Conservation (phyloP, 2,888 invertebrate species). For the Aspidiotus destructor region DNA sequence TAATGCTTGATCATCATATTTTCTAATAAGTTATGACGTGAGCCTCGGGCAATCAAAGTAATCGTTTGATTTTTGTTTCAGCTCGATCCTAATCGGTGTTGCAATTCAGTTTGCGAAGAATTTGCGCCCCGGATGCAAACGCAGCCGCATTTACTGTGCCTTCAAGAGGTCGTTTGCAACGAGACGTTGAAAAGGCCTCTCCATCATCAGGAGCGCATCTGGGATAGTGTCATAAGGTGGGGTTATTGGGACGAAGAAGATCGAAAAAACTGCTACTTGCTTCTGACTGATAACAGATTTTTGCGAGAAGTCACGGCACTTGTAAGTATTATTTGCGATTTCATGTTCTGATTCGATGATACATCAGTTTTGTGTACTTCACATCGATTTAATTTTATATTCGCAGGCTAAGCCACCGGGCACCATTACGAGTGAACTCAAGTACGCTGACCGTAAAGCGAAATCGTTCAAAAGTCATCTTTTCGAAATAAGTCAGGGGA, state of each 20-base stretch:
- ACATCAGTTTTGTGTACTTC: no score
- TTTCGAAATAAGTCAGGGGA: slow-evolving; percentile 71
- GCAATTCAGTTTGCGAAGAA: slow-evolving; percentile 64
- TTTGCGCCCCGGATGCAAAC: slow-evolving; percentile 54
- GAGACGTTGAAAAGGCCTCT: slow-evolving; percentile 64
- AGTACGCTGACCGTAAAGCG: slow-evolving; percentile 62
- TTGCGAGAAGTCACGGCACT: slow-evolving; percentile 42
- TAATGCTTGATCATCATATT: not conserved
- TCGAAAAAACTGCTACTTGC: slow-evolving; percentile 68
- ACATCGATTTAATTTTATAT: not conserved
- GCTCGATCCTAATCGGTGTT: slow-evolving; percentile 68
- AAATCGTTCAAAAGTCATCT: slow-evolving; percentile 65
- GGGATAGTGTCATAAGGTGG: slow-evolving; percentile 61
- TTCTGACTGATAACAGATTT: slow-evolving; percentile 48
- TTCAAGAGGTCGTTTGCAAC: slow-evolving; percentile 71
- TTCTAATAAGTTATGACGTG: no score
- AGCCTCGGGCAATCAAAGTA: not conserved
- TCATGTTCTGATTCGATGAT: not conserved
- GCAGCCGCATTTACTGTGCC: slow-evolving; percentile 55
- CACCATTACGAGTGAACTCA: slow-evolving; percentile 64
- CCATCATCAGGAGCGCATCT: slow-evolving; percentile 61
- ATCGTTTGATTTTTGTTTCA: slow-evolving; percentile 41
- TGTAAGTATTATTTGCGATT: slow-evolving; percentile 39
- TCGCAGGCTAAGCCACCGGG: slow-evolving; percentile 52
- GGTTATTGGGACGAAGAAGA: slow-evolving; percentile 81